Evolutionary conservation across 2,113 vertebrate genomes (phyloP).

Genomic region (Bujurquina vittata): DNA sequence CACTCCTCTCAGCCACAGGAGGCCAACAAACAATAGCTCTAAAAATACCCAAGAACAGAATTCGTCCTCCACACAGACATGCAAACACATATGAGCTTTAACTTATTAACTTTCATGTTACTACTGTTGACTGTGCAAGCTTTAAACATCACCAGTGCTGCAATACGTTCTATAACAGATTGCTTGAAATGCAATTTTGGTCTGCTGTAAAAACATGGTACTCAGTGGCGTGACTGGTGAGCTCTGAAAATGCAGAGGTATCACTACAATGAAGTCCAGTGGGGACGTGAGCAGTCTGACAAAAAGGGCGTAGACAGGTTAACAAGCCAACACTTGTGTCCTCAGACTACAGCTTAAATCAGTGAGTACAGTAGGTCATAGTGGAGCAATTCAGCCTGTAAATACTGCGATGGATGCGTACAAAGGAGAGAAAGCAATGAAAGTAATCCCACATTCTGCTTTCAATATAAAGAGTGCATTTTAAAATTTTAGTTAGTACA

Average conservation of each 20-base stretch:
- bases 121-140: constrained; percentile 27
- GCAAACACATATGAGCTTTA: not conserved
- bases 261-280: not conserved
- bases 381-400: not conserved
- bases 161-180: constrained; percentile 13
- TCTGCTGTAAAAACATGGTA: not conserved
- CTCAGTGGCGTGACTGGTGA: not conserved
- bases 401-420: not conserved
- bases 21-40: constrained; percentile 50
- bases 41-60: constrained; percentile 45
- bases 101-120: constrained; percentile 5
- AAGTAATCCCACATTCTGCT: not conserved
- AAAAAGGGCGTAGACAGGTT: not conserved
- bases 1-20: constrained; percentile 25
- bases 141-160: constrained; percentile 25
- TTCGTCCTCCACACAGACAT: constrained; percentile 10
- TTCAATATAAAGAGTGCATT: not conserved
- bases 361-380: not conserved
- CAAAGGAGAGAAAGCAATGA: not conserved
- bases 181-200: not conserved
- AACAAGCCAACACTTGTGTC: not conserved
- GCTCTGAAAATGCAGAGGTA: not conserved
- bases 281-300: not conserved
- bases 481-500: too few species aligned
- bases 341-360: not conserved